phyloP scores from a whole-genome alignment of 2,888 invertebrate genomes.

The Nemapogon koenigi region DNA sequence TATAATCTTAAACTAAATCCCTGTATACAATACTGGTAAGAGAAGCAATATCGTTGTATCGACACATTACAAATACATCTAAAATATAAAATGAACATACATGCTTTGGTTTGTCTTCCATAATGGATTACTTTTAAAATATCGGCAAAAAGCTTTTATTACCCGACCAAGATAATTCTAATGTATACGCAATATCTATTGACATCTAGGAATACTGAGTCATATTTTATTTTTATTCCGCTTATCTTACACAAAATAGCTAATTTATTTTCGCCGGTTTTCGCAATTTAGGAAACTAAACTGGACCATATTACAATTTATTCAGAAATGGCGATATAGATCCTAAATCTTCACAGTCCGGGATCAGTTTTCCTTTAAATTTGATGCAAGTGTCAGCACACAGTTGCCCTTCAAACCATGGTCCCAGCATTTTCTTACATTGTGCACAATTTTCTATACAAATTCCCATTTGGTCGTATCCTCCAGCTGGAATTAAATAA shows the following conservation, averaged over 20 bases:
- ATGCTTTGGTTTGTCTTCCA: slow-evolving; percentile 23
- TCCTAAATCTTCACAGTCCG: slow-evolving; percentile 83
- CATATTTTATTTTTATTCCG: not conserved
- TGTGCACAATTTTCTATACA: slow-evolving; percentile 89
- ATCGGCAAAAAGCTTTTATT: no score
- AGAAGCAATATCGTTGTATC: not conserved
- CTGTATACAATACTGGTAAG: slow-evolving; percentile 13
- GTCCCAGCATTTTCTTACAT: slow-evolving; percentile 87
- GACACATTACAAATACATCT: slow-evolving; percentile 11
- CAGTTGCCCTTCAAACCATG: slow-evolving; percentile 84
- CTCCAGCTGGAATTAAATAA: slow-evolving; percentile 33
- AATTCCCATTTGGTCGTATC: slow-evolving; percentile 68
- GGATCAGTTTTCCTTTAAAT: slow-evolving; percentile 82
- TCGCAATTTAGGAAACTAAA: slow-evolving; percentile 12
- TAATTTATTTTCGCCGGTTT: not conserved
- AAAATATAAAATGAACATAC: slow-evolving; percentile 15
- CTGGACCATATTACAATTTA: slow-evolving; percentile 30
- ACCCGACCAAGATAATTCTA: no score
- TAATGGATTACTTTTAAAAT: no score
- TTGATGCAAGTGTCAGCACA: slow-evolving; percentile 87
- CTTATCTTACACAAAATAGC: not conserved
- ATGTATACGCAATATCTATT: not conserved
- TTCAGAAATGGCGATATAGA: slow-evolving; percentile 82
- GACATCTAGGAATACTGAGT: not conserved
- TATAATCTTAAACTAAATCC: slow-evolving; percentile 18